Base-by-base conservation (phyloP, 1,140 invertebrate species). In the Arion vulgaris region DNA sequence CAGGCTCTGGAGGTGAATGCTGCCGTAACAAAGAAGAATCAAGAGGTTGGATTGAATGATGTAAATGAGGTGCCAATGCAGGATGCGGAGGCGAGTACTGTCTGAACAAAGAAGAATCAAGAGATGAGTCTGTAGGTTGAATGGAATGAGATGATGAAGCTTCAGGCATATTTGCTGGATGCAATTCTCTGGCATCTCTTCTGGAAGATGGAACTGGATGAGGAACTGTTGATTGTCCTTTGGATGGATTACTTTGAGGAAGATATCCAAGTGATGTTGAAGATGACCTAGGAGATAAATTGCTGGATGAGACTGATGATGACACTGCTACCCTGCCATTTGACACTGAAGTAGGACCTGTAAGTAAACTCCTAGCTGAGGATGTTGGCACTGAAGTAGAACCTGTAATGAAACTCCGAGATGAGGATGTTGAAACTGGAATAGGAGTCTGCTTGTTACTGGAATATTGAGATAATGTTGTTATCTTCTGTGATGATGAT, bases 161-260 rank as follows among this genome's bases (percentile, higher is more conserved):
- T 34, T 17, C 68, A 36, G 75, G 45, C 75, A 77, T 57, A 34
- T 77, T 77, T 41, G 75, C 75, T 57, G 75, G 75, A 49, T 77
- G 75, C 1, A 77, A 28, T 28, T 77, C 49, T 28, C 75, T 41
- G 28, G 53, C 75, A 62, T 77, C 75, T 9, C 75, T 39, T 71
- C 32, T 71, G 68, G 15, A 51, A 28, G 83, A 13, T 26, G 73
- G 38, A 5, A 68, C n/a, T 34, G 41, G 41, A 11, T 49, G 45
- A 9, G 19, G 19, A 49, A 9, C 45, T 49, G 45, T 11, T 11
- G 5, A 23, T 1, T 15, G 26, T 57, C 53, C 53, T 57, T 23
- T n/a, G 4, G 53, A 57, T 15, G 7, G 9, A 15, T 45, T 45
- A 57, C 17, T 57, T n/a, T n/a, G 53, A 19, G 53, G 53, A 57